phyloP scores from a whole-genome alignment of 2,888 invertebrate species.

The Sclerodermus sp. region DNA sequence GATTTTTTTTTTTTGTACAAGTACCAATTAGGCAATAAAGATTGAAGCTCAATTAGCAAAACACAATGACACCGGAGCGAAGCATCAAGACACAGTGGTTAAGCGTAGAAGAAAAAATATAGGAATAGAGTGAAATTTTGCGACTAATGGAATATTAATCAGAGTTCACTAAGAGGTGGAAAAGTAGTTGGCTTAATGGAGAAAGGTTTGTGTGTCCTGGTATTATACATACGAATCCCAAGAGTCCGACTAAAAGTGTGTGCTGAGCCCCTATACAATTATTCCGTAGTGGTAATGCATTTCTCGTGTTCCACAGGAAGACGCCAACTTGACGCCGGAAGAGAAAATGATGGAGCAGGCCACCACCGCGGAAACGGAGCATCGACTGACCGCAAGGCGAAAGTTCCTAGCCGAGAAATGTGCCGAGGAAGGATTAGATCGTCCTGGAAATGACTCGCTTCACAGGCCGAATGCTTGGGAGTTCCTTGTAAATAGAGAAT shows the following conservation, averaged over 20 bases:
- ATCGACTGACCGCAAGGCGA: constrained; percentile 64
- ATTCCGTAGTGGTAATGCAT: not conserved
- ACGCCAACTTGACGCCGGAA: constrained; percentile 45
- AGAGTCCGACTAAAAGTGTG: not conserved
- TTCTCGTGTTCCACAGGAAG: constrained; percentile 34
- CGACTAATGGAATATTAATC: no score
- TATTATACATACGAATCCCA: no score
- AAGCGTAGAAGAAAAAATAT: no score
- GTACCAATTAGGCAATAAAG: no score
- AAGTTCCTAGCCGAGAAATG: constrained; percentile 66
- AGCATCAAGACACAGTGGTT: no score
- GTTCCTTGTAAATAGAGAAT: constrained; percentile 77
- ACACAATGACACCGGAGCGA: no score
- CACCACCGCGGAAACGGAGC: constrained; percentile 64
- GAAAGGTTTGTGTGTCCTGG: no score
- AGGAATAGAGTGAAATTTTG: no score
- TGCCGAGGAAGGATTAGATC: constrained; percentile 65
- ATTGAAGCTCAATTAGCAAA: no score
- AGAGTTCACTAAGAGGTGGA: no score
- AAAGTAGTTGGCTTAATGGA: no score
- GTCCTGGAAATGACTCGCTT: constrained; percentile 62
- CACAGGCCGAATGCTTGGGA: constrained; percentile 83
- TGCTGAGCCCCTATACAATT: not conserved
- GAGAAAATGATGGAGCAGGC: constrained; percentile 55
- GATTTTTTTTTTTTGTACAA: no score